Evolutionary conservation across 2,888 invertebrate genomes (phyloP), one percentile per base, ranked within the genome.

Genomic region (Catocala nupta): DNA sequence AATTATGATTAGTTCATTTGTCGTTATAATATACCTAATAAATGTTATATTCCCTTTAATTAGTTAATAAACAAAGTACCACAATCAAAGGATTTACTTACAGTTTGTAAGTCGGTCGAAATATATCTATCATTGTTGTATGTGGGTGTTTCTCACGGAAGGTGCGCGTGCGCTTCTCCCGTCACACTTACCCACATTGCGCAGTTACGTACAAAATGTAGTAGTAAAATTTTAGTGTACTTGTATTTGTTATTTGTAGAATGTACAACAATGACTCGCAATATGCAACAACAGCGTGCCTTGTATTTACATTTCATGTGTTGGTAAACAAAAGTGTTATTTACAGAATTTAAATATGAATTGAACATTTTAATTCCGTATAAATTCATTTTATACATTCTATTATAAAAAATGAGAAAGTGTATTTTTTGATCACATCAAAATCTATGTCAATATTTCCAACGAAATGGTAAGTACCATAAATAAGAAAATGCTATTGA

Each of bases 181-280:
- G 90, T 75, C 89, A 89, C 80, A 90, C 79, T 92, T 88, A 87
- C 91, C 91, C 80, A 90, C 81, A 84, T 88, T 72, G 78, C 70
- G 71, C 51, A 64, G 75, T 77, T 77, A 77, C 73, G 79, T 81
- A 76, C 65, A 67, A 76, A 71, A 70, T 70, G 70, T 75, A 71
- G 75, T 78, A 73, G 36, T 39, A 39, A 74, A 79, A 65, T 75
- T 70, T 68, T 47, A 68, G 67, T 73, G 65, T 70, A 75, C 74
- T 73, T 73, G 44, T 58, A 72, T 72, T 74, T 76, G 73, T 71
- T 75, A 72, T 77, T 71, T 65, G 55, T 58, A 69, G 63, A 61
- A 71, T 76, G 70, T 67, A 68, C 59, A 55, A 63, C 53, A 59
- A 59, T 45, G 59, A 39, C 36, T 16, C n/a, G n/a, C 39, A 50